Evolutionary conservation across 2,113 vertebrate species (phyloP), one percentile per base, ranked within the genome.

Genomic region (Ammodytes marinus): DNA sequence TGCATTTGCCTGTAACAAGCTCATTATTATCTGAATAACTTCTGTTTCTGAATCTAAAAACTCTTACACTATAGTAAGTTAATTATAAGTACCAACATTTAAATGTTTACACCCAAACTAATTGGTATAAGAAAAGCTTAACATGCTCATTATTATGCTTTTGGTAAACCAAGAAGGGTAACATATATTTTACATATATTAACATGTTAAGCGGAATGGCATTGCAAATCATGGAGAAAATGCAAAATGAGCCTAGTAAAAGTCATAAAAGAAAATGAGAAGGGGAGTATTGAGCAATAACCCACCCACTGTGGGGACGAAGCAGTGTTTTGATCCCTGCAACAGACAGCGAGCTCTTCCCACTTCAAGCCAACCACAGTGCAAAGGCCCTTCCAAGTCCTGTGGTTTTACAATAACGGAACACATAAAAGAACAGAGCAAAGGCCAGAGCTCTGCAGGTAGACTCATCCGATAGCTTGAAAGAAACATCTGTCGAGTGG

Each of bases 401-500:
- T 53, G 52, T 50, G 54, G 69, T 84, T 75, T 79, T 50, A 70
- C 66, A 64, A 27, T 15, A 60, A 69, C 8, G 1, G 15, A 65
- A 53, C 8, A 47, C 10, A 73, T 2, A 3, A 64, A 68, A 72
- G 70, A 27, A 12, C 74, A 57, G 42, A 57, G 54, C 17, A n/a
- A 50, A 8, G 0, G 3, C 80, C 27, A 65, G 63, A 42, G 59
- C 58, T 80, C 66, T 69, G 52, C 70, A 88, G 82, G 81, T 87
- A 68, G 64, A 72, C 58, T 27, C 11, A 43, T 72, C 69, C 75
- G 81, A 79, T n/a, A 13, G 35, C 75, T 64, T 74, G 74, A 83
- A 65, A 66, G 63, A 87, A 88, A 85, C 85, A 88, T 88, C 86
- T 91, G 91, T 42, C 78, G 19, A 57, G 67, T 67, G 37, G 59